Conservation (phyloP, 2,797 vertebrate species). For the Aselliscus stoliczkanus region DNA sequence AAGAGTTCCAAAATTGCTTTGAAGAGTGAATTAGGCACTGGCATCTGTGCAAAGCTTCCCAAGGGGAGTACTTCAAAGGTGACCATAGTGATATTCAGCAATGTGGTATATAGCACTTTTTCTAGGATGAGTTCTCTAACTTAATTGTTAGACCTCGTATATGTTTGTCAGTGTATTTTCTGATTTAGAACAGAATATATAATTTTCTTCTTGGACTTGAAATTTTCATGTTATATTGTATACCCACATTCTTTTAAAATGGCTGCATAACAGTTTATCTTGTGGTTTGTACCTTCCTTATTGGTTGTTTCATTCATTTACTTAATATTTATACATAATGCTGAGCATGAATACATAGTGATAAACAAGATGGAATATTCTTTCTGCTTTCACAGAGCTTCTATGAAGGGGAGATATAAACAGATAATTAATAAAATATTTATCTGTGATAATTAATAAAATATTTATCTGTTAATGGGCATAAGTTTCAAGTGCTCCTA, state of each 20-base stretch:
- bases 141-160: too few relatives aligned
- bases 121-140: too few relatives aligned
- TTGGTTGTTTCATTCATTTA: not conserved
- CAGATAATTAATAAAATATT: not conserved
- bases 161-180: not conserved
- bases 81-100: too few relatives aligned
- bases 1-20: too few relatives aligned
- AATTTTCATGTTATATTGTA: not conserved
- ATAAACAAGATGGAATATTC: not conserved
- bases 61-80: too few relatives aligned
- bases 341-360: not conserved
- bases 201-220: not conserved
- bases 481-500: not conserved
- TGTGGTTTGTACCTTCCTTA: not conserved
- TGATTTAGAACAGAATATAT: not conserved
- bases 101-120: too few relatives aligned
- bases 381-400: not conserved
- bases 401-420: not conserved
- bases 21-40: too few relatives aligned
- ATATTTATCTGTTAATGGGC: not conserved
- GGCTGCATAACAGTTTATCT: not conserved
- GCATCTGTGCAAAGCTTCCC: too few relatives aligned
- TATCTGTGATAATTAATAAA: not conserved
- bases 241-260: not conserved
- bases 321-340: not conserved